phyloP scores from a whole-genome alignment of 2,888 invertebrate genomes.

The Pediacus dermestoides region DNA sequence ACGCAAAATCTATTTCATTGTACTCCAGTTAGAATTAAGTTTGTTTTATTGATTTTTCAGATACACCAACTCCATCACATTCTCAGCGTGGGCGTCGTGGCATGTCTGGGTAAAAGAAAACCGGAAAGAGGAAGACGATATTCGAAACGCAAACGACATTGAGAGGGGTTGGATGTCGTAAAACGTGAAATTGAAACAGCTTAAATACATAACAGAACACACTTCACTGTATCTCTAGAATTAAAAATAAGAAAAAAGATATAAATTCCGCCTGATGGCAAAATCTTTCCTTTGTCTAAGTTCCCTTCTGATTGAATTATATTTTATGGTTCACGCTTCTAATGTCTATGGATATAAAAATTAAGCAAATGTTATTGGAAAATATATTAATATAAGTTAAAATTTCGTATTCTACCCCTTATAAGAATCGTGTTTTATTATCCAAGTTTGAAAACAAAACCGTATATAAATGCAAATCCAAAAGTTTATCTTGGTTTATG shows the following conservation, averaged over 20 bases:
- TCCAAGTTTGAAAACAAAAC: conserved; percentile 39
- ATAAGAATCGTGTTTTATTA: conserved; percentile 13
- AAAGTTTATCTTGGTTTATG: conserved; percentile 44
- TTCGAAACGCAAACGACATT: conserved; percentile 37
- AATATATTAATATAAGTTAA: not conserved
- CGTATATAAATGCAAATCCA: conserved; percentile 45
- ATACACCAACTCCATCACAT: conserved; percentile 26
- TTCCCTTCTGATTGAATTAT: too few relatives aligned
- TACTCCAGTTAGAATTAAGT: too few relatives aligned
- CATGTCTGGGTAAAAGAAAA: conserved; percentile 34
- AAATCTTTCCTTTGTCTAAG: too few relatives aligned
- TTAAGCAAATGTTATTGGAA: too few relatives aligned
- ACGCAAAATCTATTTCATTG: too few relatives aligned
- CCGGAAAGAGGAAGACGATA: conserved; percentile 32
- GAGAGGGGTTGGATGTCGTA: conserved; percentile 36
- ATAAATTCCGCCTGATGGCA: too few relatives aligned
- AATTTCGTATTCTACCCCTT: not conserved
- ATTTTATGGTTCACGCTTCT: too few relatives aligned
- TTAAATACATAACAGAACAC: too few relatives aligned
- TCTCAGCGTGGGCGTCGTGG: conserved; percentile 31
- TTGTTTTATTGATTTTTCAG: conserved; percentile 25
- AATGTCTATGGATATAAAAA: too few relatives aligned
- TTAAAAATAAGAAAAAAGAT: too few relatives aligned
- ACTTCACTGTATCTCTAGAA: too few relatives aligned
- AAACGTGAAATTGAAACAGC: conserved; percentile 41